Percentiles rank a stretch among this genome's conserved stretches.
phyloP scores from a whole-genome alignment of 1,140 invertebrate species.

The Trigoniulus corallinus region DNA sequence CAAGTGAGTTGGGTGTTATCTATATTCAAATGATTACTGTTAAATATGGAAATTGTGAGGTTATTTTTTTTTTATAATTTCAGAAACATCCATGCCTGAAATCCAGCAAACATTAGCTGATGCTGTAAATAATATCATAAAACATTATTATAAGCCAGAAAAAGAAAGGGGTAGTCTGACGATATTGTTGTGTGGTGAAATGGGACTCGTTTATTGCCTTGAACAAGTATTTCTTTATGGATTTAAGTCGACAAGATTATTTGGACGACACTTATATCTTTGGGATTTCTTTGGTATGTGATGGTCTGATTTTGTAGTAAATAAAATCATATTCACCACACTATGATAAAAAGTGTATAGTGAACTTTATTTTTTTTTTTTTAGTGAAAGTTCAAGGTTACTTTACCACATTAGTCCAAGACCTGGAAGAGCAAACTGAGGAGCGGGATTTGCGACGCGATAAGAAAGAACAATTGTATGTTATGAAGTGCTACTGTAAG shows the following conservation, averaged over 20 bases:
- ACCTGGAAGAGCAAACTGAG: slow-evolving; percentile 21
- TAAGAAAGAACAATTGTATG: slow-evolving; percentile 20
- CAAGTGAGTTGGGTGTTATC: slow-evolving; percentile 14
- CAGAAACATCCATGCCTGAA: slow-evolving; percentile 22
- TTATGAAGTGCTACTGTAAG: slow-evolving; percentile 29
- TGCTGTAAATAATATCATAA: slow-evolving; percentile 90
- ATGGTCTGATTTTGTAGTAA: background rate
- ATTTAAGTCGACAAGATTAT: slow-evolving; percentile 77
- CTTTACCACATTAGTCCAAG: slow-evolving; percentile 40
- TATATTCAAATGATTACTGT: slow-evolving; percentile 6
- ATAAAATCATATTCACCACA: background rate
- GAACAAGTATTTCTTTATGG: slow-evolving; percentile 89
- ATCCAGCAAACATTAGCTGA: slow-evolving; percentile 45
- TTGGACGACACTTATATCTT: slow-evolving; percentile 84
- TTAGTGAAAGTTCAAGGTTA: slow-evolving; percentile 67
- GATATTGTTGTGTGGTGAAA: slow-evolving; percentile 81
- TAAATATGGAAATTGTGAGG: slow-evolving; percentile 7
- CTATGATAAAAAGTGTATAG: background rate
- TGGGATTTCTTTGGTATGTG: slow-evolving; percentile 92
- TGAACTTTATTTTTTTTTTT: slow-evolving; percentile 21
- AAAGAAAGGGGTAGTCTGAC: slow-evolving; percentile 65
- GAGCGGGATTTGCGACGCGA: slow-evolving; percentile 27
- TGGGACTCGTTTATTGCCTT: slow-evolving; percentile 76
- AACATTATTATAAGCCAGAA: slow-evolving; percentile 80
- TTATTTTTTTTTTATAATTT: slow-evolving; percentile 6